Conservation (phyloP, 2,888 invertebrate genomes). For the Cosmia pyralina region DNA sequence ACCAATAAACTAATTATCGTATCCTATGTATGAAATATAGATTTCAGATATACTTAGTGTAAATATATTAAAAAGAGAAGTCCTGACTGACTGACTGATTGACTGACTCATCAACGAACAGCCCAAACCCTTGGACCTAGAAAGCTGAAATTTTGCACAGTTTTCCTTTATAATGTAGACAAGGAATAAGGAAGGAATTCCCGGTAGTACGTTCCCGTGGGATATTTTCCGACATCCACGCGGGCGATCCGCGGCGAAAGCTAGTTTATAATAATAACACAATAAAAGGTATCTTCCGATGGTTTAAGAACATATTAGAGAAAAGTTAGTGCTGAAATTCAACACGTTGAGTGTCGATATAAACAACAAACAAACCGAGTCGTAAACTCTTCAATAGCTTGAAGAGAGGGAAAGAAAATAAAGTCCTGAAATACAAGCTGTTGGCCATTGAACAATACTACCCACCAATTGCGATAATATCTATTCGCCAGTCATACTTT, state of each 20-base stretch:
- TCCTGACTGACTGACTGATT: no score
- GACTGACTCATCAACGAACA: no score
- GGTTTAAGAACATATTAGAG: slow-evolving; percentile 26
- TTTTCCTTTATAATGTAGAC: no score
- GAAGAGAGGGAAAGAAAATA: slow-evolving; percentile 67
- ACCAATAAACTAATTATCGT: not conserved
- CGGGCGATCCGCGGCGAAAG: no score
- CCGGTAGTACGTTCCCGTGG: no score
- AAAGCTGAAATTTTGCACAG: no score
- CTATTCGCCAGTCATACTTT: slow-evolving; percentile 78
- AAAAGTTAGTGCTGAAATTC: slow-evolving; percentile 55
- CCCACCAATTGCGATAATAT: slow-evolving; percentile 80
- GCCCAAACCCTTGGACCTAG: no score
- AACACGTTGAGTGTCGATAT: slow-evolving; percentile 60
- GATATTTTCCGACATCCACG: no score
- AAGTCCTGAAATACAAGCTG: slow-evolving; percentile 66
- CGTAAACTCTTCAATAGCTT: slow-evolving; percentile 69
- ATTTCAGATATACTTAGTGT: no score
- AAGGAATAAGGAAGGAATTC: no score
- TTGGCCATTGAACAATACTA: slow-evolving; percentile 74
- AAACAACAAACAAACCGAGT: slow-evolving; percentile 64
- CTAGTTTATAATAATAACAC: not conserved
- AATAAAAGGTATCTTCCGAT: not conserved
- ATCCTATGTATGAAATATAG: not conserved
- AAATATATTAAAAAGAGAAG: no score